Evolutionary conservation across 2,113 vertebrate genomes (phyloP).

Genomic region (Sarotherodon lohbergeri): DNA sequence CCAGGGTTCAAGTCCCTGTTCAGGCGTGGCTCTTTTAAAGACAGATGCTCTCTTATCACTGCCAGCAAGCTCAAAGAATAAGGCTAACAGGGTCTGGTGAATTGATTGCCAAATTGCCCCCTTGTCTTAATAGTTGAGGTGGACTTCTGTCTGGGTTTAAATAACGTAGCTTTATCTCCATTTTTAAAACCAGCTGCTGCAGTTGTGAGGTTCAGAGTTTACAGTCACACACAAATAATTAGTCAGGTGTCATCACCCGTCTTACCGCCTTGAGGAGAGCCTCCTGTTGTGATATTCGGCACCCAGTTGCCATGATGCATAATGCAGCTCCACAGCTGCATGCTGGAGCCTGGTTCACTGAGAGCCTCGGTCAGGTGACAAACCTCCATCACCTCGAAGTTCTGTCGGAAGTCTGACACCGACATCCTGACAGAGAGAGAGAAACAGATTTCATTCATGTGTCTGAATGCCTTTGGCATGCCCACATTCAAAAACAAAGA

Average conservation of each 20-base stretch:
- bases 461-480: background rate
- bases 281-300: constrained; percentile 53
- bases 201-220: background rate
- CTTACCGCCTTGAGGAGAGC: constrained; percentile 26
- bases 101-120: fast-evolving
- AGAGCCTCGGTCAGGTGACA: constrained; percentile 67
- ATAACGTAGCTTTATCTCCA: background rate
- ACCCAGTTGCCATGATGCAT: constrained; percentile 70
- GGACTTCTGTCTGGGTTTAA: fast-evolving
- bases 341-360: background rate
- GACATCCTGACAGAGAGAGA: constrained; percentile 66
- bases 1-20: constrained; percentile 97
- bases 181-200: background rate
- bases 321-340: constrained; percentile 56
- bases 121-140: background rate
- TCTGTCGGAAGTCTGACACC: constrained; percentile 66
- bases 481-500: background rate
- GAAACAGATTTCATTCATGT: background rate
- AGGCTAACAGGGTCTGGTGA: background rate
- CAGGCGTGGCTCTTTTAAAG: background rate
- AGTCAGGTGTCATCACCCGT: background rate
- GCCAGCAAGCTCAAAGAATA: background rate
- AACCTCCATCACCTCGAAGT: constrained; percentile 73
- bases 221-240: too few relatives aligned
- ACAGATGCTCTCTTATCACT: background rate